Conservation (phyloP, 2,888 invertebrate species). For the Drosophila nr. medialis region DNA sequence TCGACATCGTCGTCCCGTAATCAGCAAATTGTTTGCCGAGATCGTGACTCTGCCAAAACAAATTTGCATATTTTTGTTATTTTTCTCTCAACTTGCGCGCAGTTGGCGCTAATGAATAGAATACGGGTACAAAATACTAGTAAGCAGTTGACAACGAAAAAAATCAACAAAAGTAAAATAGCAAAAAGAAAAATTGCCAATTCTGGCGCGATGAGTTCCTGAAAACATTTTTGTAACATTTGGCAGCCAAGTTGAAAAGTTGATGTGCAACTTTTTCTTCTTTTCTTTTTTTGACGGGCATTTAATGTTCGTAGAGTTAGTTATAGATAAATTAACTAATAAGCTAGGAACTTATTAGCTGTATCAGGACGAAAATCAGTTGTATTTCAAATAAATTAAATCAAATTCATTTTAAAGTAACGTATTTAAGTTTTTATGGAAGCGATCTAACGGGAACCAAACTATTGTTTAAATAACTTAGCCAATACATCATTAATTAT, state of each 20-base stretch:
- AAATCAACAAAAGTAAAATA: neutral
- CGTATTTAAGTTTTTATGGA: neutral
- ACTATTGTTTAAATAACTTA: neutral
- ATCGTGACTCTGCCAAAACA: slow-evolving; percentile 79
- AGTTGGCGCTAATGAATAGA: slow-evolving; percentile 78
- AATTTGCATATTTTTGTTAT: slow-evolving; percentile 79
- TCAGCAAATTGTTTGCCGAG: slow-evolving; percentile 79
- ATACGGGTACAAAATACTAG: slow-evolving; percentile 40
- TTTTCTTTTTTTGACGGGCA: neutral
- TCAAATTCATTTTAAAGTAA: neutral
- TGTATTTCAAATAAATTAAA: neutral
- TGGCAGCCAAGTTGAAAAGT: slow-evolving; percentile 16
- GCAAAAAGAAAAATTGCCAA: slow-evolving; percentile 35
- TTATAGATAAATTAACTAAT: neutral
- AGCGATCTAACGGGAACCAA: neutral
- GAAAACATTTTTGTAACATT: slow-evolving; percentile 38
- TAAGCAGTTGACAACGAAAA: slow-evolving; percentile 29
- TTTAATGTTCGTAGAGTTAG: neutral
- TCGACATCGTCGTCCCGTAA: slow-evolving; percentile 54
- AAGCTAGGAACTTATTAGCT: neutral
- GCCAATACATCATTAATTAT: neutral
- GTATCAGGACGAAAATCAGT: neutral
- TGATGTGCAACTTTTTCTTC: neutral
- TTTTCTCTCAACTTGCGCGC: slow-evolving; percentile 62
- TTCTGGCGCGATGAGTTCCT: slow-evolving; percentile 6